These are phyloP conservation scores for Microvelia longipes DNA, from an alignment of 1,140 invertebrate genomes.

Conservation along the genomic window DNA sequence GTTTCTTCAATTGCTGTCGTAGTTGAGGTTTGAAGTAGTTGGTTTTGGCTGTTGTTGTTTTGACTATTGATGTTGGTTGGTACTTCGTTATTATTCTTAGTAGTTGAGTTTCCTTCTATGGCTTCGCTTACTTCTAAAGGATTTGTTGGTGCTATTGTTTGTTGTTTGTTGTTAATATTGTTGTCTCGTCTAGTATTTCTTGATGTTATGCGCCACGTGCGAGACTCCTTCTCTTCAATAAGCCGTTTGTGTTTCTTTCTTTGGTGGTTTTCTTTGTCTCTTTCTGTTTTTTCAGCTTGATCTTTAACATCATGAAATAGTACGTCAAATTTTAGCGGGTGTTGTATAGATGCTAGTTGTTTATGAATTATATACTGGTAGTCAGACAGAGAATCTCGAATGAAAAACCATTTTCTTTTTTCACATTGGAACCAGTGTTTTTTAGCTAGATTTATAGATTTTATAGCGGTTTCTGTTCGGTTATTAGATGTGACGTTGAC, in stretches of 20 bases:
- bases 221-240: too few relatives aligned
- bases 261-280: background rate
- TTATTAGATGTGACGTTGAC: background rate
- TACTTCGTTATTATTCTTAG: too few relatives aligned
- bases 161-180: too few relatives aligned
- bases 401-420: background rate
- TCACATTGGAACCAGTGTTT: background rate
- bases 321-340: background rate
- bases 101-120: too few relatives aligned
- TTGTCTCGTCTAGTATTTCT: too few relatives aligned
- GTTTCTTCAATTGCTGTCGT: too few relatives aligned
- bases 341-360: background rate
- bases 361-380: background rate
- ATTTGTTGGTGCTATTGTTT: too few relatives aligned
- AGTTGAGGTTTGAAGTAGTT: too few relatives aligned
- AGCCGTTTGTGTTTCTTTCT: background rate
- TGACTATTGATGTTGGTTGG: too few relatives aligned
- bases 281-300: background rate
- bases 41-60: too few relatives aligned
- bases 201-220: too few relatives aligned
- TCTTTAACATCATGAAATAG: background rate
- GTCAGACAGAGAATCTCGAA: background rate
- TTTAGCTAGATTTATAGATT: background rate
- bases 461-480: background rate
- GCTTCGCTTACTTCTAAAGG: too few relatives aligned